Evolutionary conservation across 1,140 invertebrate species (phyloP).

Genomic region (Euglossa dilemma): DNA sequence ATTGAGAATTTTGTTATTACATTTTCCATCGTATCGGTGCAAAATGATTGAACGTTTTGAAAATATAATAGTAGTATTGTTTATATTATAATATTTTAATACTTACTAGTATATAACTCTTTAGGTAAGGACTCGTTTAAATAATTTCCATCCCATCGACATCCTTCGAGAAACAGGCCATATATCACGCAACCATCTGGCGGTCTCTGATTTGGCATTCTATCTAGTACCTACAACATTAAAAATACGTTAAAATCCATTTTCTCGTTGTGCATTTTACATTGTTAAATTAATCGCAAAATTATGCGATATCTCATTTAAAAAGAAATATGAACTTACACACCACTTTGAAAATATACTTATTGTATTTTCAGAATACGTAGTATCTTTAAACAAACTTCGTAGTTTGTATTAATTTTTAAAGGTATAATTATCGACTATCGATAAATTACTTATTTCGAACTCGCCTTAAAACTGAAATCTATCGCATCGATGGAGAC

Average conservation of each 20-base stretch:
- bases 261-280: not conserved
- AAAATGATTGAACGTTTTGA: not conserved
- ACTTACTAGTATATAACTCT: constrained; percentile 85
- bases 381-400: not conserved
- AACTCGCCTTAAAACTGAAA: constrained; percentile 87
- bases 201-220: constrained; percentile 81
- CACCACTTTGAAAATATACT: no score
- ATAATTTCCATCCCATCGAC: constrained; percentile 84
- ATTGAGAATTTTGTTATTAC: not conserved
- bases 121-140: constrained; percentile 86
- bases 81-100: not conserved
- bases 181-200: constrained; percentile 88
- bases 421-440: not conserved
- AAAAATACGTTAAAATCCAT: constrained; percentile 9
- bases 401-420: not conserved
- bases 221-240: constrained; percentile 79
- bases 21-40: no score
- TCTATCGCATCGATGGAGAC: constrained; percentile 90
- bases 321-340: no score
- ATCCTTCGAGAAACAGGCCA: constrained; percentile 89
- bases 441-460: constrained; percentile 14
- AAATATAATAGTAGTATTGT: not conserved
- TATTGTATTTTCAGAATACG: not conserved
- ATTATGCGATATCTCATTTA: no score
- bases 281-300: no score